Evolutionary conservation across 2,888 invertebrate genomes (phyloP), one percentile per base, ranked within the genome.

Genomic region (Villa cingulata): DNA sequence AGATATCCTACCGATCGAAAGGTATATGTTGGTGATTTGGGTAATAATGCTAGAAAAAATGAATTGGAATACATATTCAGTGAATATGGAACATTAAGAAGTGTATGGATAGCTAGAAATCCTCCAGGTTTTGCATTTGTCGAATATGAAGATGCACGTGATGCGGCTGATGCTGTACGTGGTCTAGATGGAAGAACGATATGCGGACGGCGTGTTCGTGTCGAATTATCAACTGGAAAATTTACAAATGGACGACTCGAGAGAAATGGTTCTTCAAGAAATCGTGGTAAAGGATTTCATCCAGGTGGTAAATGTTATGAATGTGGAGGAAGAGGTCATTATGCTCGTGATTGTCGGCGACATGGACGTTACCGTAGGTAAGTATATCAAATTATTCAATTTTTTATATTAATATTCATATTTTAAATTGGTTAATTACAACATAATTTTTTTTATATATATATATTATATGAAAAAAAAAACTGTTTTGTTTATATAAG

Each of bases 51-150:
- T 32, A 86, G 90, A 51, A 91, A 92, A 71, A 87, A 90, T 60
- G 92, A 92, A 70, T 74, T 91, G 48, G 94, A 95, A 72, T 87
- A 90, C 66, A 86, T 89, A 16, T 96, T 95, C 71, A 82, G 86
- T 50, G 86, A 90, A 60, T 95, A 91, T 63, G 95, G 95, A 14
- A 85, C 88, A 1, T 71, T 95, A 58, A 78, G 88, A 59, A 94
- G 90, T 72, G 94, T 95, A 41, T 96, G 95, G 95, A 92, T 96
- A n/a, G 95, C 95, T 0, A 76, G 94, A 57, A 92, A 95, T 68
- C 68, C 68, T 14, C 92, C 95, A 49, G 95, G 92, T 45, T 92
- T 94, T 70, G 92, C 91, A 9, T 92, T 92, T 70, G 89, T 92
- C 2, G 91, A 92, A 66, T 92, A 87, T 65, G 91, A 92, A 71